Base-by-base conservation (phyloP, 2,797 vertebrate genomes). In the Pipistrellus nathusii region DNA sequence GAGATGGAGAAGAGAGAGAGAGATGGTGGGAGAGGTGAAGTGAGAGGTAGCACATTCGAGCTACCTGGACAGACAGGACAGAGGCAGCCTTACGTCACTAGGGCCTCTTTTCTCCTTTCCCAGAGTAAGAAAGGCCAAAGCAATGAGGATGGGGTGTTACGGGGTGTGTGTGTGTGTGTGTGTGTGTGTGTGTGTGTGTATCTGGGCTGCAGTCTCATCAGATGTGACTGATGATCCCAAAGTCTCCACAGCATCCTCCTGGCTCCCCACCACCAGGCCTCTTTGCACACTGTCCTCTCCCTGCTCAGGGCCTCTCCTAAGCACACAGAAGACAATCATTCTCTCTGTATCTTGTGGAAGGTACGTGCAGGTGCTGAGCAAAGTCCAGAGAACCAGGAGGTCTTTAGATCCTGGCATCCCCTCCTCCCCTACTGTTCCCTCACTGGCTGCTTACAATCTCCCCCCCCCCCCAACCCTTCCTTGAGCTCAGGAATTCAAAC, bases 131-230 rank as follows among this genome's bases (percentile, higher is more conserved):
- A 35, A 57, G 20, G 7, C 51, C 18, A 14, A 78, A 23, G 41
- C n/a, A 84, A 6, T 18, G 14, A 68, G 7, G 6, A 10, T 35
- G 30, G 7, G 55, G 25, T 38, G 5, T 32, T 7, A 27, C 4
- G 0, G 4, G 5, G 77, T 3, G 3, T n/a, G 72, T 3, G 77
- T 4, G 2, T 72, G 5, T 20, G 21, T 18, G 21, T 6, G 1
- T 5, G 72, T 3, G 77, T 4, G 72, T 3, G 77, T 4, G 2
- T 72, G 5, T 20, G 21, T 18, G 21, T 6, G 1, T 5, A 14
- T 76, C 25, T 59, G 48, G 17, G 41, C n/a, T 66, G 18, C 11
- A 59, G 23, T 83, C 48, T 69, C 41, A 6, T 21, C 25, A 27
- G 20, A 72, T 55, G 25, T 41, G 8, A 35, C 21, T 5, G 2